These are phyloP conservation scores for Drosophila micromelanica DNA, from an alignment of 1,140 invertebrate genomes.

Conservation along the genomic window DNA sequence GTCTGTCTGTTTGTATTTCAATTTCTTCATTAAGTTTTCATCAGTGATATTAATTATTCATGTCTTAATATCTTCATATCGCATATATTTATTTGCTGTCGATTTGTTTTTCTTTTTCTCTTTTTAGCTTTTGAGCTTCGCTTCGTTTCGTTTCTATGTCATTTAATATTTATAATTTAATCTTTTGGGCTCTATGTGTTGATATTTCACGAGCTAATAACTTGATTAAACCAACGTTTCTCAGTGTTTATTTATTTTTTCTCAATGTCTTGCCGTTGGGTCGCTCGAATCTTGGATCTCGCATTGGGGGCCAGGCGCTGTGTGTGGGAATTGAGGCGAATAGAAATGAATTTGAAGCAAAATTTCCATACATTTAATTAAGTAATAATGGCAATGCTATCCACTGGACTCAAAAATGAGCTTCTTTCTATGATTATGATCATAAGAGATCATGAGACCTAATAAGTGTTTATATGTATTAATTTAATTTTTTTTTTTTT, in stretches of 20 bases:
- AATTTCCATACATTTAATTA: constrained; percentile 77
- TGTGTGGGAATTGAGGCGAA: constrained; percentile 69
- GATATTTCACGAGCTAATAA: constrained; percentile 82
- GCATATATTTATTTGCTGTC: constrained; percentile 67
- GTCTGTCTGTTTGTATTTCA: constrained; percentile 49
- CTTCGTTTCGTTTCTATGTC: constrained; percentile 64
- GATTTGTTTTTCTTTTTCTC: constrained; percentile 40
- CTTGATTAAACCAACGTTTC: constrained; percentile 75
- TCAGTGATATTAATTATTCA: constrained; percentile 82
- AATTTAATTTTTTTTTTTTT: background rate
- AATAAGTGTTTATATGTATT: background rate
- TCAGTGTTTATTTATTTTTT: constrained; percentile 35
- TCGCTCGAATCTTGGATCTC: background rate
- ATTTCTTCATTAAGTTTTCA: constrained; percentile 83
- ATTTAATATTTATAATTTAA: constrained; percentile 79
- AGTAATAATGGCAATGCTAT: constrained; percentile 42
- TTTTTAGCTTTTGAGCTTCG: constrained; percentile 18
- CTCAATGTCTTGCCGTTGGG: constrained; percentile 17
- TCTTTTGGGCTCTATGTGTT: constrained; percentile 69
- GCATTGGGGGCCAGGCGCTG: constrained; percentile 31
- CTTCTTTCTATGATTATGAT: background rate
- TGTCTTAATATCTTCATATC: constrained; percentile 80
- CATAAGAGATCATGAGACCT: too few relatives aligned
- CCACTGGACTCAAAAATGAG: constrained; percentile 9
- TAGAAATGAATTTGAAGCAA: constrained; percentile 25